Base-by-base conservation (phyloP, 1,140 invertebrate genomes). In the Campoletis sonorensis region DNA sequence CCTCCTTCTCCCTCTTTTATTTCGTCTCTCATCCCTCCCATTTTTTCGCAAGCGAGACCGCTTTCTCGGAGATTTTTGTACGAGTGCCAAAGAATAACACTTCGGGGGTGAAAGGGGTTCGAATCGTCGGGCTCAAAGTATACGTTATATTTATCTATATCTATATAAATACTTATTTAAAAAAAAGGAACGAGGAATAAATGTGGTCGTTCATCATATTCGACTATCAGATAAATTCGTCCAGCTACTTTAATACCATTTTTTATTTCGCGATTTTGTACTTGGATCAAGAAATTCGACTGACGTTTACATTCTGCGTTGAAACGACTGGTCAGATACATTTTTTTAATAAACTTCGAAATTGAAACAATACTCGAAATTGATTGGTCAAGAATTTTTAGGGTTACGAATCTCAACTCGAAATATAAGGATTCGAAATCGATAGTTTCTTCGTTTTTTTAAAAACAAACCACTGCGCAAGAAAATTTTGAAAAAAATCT, bases 181-280 rank as follows among this genome's bases (percentile, higher is more conserved):
- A 58, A n/a, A 23, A 54, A 58, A 40, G 5, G 15, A 75, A 30
- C 15, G 45, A 58, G 49, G 33, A 30, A 75, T 27, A 58, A 75
- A 75, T 58, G 45, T 75, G 72, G 72, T 33, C 8, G 49, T 75
- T 75, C 49, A 49, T 75, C 72, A 75, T 75, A 49, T 75, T 75
- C 49, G 72, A 75, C 72, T 54, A 58, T 58, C 45, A 26, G 72
- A 75, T 75, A 75, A 75, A 75, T 75, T 26, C 49, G 21, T 54
- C 72, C 45, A 30, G 30, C 18, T 49, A 21, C 37, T 49, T 26
- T 45, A 73, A 49, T 45, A 45, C 13, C 40, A 45, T 45, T 45
- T 45, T 45, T 10, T 10, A 5, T 11, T 45, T 11, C 40, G 8
- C 5, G 13, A 11, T n/a, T n/a, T n/a, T n/a, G 8, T 45, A 13